These are phyloP conservation scores for Pristionchus arcanus DNA, from an alignment of 2,888 invertebrate species.

Conservation along the genomic window DNA sequence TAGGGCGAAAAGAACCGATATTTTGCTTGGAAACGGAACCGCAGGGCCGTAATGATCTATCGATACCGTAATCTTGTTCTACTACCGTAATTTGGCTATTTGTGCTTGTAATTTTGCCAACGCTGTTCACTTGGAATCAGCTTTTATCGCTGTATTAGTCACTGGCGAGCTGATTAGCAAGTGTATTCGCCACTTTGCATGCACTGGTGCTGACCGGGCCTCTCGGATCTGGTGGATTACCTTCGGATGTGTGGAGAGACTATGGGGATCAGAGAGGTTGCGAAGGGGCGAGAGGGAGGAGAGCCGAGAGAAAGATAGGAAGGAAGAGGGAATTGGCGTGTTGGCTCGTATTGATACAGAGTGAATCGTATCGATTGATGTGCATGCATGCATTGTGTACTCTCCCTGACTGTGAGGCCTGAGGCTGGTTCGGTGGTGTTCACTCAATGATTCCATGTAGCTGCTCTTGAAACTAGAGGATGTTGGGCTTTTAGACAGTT, in stretches of 20 bases:
- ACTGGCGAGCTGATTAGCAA: not conserved
- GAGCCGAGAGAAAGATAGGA: conserved; percentile 13
- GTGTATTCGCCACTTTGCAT: not conserved
- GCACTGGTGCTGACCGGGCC: not conserved
- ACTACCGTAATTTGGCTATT: not conserved
- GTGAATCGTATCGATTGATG: not conserved
- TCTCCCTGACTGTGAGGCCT: too few relatives aligned
- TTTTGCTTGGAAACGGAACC: not conserved
- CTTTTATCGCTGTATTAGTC: not conserved
- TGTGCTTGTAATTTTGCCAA: too few relatives aligned
- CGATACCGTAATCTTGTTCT: not conserved
- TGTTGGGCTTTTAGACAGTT: too few relatives aligned
- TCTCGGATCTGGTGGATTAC: not conserved
- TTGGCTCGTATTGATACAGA: conserved; percentile 46
- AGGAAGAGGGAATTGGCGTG: conserved; percentile 18
- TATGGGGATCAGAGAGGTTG: not conserved
- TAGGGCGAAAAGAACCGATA: not conserved
- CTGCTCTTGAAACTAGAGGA: too few relatives aligned
- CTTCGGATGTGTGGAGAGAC: not conserved
- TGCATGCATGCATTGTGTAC: not conserved
- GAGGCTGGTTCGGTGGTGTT: too few relatives aligned
- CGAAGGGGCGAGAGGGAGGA: not conserved
- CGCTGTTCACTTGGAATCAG: too few relatives aligned
- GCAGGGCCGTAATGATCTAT: not conserved
- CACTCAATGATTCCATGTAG: not conserved